Percentiles rank a stretch among this genome's conserved stretches.
Evolutionary conservation across 1,140 invertebrate species (phyloP).

Genomic region (Aleiodes sp.): DNA sequence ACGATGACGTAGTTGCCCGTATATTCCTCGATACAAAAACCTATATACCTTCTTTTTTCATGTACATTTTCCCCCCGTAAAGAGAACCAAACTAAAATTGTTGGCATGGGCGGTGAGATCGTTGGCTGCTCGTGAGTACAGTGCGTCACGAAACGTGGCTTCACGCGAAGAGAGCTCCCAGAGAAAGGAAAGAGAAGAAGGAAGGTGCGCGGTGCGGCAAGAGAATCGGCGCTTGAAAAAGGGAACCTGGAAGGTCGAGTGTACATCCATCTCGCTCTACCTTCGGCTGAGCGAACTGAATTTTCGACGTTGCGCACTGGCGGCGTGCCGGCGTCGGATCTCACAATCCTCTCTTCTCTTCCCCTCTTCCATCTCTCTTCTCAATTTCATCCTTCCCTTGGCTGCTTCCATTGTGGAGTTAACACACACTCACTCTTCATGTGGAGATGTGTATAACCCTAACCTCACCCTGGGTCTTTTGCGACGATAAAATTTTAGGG

Average conservation of each 20-base stretch:
- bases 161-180: not conserved
- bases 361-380: not conserved
- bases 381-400: no score
- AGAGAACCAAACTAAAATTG: not conserved
- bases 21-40: no score
- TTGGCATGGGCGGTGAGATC: not conserved
- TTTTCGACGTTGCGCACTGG: slow-evolving; percentile 24
- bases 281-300: not conserved
- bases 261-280: not conserved
- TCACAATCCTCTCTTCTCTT: slow-evolving; percentile 27
- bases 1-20: no score
- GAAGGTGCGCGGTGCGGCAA: not conserved
- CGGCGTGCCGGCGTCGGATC: slow-evolving; percentile 25
- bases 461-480: not conserved
- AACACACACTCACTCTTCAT: not conserved
- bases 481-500: slow-evolving; percentile 41
- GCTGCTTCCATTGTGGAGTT: not conserved
- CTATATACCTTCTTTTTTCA: not conserved
- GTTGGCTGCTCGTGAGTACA: not conserved
- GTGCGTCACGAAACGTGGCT: slow-evolving; percentile 9
- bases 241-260: slow-evolving; percentile 9
- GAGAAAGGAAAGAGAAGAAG: slow-evolving; percentile 4
- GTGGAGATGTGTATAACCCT: slow-evolving; percentile 23
- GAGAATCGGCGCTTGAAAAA: not conserved
- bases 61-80: not conserved